A percentile compares a stretch with the other conserved stretches of the same genome.
These are phyloP conservation scores for Uloborus plumipes DNA, from an alignment of 2,888 invertebrate genomes.

Conservation along the genomic window DNA sequence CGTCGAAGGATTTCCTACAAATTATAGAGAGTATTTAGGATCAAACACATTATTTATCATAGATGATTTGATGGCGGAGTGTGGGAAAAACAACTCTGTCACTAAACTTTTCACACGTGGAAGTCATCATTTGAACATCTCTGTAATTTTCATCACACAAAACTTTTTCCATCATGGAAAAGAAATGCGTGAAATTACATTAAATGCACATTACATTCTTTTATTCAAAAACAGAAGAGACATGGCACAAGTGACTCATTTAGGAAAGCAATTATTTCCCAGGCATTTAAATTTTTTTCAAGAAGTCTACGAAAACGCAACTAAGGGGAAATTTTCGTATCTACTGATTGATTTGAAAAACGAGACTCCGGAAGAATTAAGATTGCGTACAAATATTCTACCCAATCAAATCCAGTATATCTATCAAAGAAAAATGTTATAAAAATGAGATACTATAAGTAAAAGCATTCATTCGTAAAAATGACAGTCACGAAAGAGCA, in stretches of 20 bases:
- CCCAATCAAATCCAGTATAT: slow-evolving; percentile 9
- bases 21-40: background rate
- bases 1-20: slow-evolving; percentile 4
- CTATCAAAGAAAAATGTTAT: background rate
- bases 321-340: slow-evolving; percentile 6
- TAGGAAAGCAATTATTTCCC: slow-evolving; percentile 21
- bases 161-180: slow-evolving; percentile 34
- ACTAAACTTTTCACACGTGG: background rate
- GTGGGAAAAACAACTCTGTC: background rate
- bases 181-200: slow-evolving; percentile 10
- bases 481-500: background rate
- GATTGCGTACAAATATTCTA: background rate
- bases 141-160: slow-evolving; percentile 23
- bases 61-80: background rate
- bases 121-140: slow-evolving; percentile 16
- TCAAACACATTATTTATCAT: background rate
- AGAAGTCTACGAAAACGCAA: slow-evolving; percentile 15
- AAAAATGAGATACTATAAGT: background rate
- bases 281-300: slow-evolving; percentile 5
- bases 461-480: background rate
- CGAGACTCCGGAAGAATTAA: background rate
- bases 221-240: slow-evolving; percentile 23
- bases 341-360: background rate
- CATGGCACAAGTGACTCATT: background rate
- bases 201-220: slow-evolving; percentile 30